Evolutionary conservation across 1,140 invertebrate genomes (phyloP), one percentile per base, ranked within the genome.

Genomic region (Pseudomyrmex sp.): DNA sequence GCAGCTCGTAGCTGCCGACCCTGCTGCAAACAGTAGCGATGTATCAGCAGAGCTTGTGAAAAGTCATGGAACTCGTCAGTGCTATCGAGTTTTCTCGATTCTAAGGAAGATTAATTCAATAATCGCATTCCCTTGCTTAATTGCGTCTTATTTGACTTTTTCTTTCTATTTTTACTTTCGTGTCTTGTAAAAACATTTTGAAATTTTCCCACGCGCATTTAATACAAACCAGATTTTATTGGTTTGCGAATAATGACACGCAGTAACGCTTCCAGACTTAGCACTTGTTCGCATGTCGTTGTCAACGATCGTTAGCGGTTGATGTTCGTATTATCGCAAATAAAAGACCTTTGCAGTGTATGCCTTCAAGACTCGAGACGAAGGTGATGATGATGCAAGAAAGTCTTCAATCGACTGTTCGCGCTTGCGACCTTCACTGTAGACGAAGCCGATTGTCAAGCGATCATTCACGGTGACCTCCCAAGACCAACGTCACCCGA

Each of bases 11-110:
- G 79, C n/a, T 54, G 59, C 18, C 75, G 48, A 73, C 61, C 68
- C 58, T 50, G 26, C 79, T 83, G 56, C 65, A 89, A 86, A 89
- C 85, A 82, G 82, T 89, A 89, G 88, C 88, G 82, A 89, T 88
- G 72, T 59, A 87, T 88, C 84, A 85, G 35, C 35, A 62, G 58
- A 48, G 56, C 26, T 59, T 59, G 62, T 69, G 74, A 83, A 90
- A 90, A 84, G 75, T 79, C 65, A 74, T 54, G 59, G 50, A 75
- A 85, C 61, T 23, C 23, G 35, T 35, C 35, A 35, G 35, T 35
- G 35, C 0, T 35, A 35, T 35, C 35, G 5, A 35, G 35, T 35
- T 35, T 35, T 35, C 35, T 35, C 5, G 35, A 35, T 0, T 1
- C 35, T 35, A 35, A 35, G 0, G 7, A 35, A 35, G 5, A 35